phyloP scores from a whole-genome alignment of 2,113 vertebrate species.

The Mastomys natalensis region DNA sequence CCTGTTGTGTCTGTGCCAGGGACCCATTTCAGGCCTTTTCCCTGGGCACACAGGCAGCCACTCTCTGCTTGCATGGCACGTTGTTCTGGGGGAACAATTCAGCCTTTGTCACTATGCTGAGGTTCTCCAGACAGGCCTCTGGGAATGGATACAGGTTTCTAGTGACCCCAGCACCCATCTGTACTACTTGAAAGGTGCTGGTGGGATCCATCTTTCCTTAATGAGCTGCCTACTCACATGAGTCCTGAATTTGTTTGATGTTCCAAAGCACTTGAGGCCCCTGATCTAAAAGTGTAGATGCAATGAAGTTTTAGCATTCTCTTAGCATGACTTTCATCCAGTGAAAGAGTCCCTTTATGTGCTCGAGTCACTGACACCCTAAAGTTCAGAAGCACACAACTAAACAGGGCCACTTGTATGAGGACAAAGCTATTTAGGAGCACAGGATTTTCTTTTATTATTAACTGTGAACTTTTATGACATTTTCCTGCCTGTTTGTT shows the following conservation, averaged over 20 bases:
- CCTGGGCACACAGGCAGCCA: not conserved
- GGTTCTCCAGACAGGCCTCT: not conserved
- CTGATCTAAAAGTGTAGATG: slow-evolving; percentile 47
- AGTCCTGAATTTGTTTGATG: slow-evolving; percentile 44
- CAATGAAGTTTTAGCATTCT: slow-evolving; percentile 56
- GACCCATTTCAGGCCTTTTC: slow-evolving; percentile 56
- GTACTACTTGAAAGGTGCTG: not conserved
- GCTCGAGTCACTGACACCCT: slow-evolving; percentile 23
- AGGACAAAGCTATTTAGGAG: slow-evolving; percentile 42
- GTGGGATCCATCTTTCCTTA: not conserved
- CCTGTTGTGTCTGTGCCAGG: slow-evolving; percentile 65
- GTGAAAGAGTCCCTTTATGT: slow-evolving; percentile 75
- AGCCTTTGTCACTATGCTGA: slow-evolving; percentile 52
- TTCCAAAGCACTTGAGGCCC: slow-evolving; percentile 39
- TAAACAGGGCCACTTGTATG: slow-evolving; percentile 71
- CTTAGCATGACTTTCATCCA: slow-evolving; percentile 52
- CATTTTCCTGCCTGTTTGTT: slow-evolving; percentile 52
- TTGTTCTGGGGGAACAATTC: slow-evolving; percentile 63
- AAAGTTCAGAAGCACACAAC: slow-evolving; percentile 68
- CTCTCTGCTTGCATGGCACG: not conserved
- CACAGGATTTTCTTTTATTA: slow-evolving; percentile 50
- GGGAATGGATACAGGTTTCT: slow-evolving; percentile 59
- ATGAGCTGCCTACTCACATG: not conserved
- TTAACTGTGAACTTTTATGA: slow-evolving; percentile 59
- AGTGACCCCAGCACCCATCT: not conserved